phyloP scores from a whole-genome alignment of 2,888 invertebrate genomes.

The Clanis bilineata region DNA sequence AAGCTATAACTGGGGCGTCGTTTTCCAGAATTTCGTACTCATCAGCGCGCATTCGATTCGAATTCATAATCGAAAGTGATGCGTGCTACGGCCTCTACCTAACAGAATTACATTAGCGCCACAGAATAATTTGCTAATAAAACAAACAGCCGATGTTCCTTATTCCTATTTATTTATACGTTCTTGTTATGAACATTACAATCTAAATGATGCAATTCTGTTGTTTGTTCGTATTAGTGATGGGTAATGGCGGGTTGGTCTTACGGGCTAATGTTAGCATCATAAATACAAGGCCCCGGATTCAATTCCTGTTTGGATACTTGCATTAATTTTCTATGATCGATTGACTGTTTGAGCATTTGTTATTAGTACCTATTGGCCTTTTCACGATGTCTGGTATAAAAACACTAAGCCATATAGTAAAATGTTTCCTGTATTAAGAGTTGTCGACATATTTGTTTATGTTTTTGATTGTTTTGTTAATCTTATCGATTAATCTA shows the following conservation, averaged over 20 bases:
- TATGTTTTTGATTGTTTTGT: no score
- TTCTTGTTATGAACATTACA: conserved; percentile 1
- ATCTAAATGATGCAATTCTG: conserved; percentile 7
- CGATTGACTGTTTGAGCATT: background rate
- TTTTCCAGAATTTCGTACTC: no score
- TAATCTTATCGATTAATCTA: no score
- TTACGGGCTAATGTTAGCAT: conserved; percentile 9
- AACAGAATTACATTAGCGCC: background rate
- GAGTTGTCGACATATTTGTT: no score
- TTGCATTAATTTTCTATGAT: conserved; percentile 7
- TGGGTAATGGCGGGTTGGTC: background rate
- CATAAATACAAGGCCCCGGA: conserved; percentile 10
- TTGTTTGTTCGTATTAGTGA: conserved; percentile 9
- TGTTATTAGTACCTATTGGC: background rate
- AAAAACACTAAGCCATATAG: no score
- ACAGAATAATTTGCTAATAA: background rate
- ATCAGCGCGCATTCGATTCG: no score
- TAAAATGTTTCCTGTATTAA: no score
- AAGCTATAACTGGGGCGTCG: no score
- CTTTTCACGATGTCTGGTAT: background rate
- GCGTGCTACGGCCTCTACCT: no score
- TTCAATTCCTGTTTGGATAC: conserved; percentile 9
- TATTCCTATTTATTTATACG: conserved; percentile 8
- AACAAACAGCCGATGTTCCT: background rate
- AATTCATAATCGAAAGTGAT: no score